Evolutionary conservation across 1,140 invertebrate genomes (phyloP), one percentile per base, ranked within the genome.

Genomic region (Heliconius nattereri): DNA sequence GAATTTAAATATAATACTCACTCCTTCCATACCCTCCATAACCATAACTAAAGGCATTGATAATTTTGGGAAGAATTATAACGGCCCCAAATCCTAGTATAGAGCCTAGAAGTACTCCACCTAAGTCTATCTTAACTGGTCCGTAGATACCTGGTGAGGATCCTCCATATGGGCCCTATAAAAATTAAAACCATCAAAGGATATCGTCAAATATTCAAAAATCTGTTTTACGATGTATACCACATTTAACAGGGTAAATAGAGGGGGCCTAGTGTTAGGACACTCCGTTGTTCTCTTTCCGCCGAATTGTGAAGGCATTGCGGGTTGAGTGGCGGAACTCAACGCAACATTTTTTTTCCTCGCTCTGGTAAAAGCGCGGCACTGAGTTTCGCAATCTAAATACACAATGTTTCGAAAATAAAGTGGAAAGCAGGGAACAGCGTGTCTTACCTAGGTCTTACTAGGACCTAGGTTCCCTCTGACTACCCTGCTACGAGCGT

Each of bases 111-210:
- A 97, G 94, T 37, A 98, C 95, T n/a, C 97, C 97, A 7, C 97
- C 97, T 2, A 98, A 91, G 84, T 98, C 97, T 54, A 98, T 96
- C 91, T 97, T 97, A n/a, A 97, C 94, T 1, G 97, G 97, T 13
- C 96, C 95, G 77, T 97, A 97, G 2, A 94, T 76, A 8, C 94
- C 93, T 1, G 94, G 90, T 19, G 91, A 89, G 37, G 92, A 87
- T 26, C 89, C 87, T 23, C 93, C 93, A 66, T 91, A 94, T 2
- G 86, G 85, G 52, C 86, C 90, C 93, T 92, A 81, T 78, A 87
- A 91, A 26, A 66, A 19, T 23, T 0, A 66, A 11, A 7, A 52
- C 3, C 3, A 5, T 16, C 40, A 45, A 16, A 45, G 40, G 3
- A 45, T 45, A 45, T 45, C 3, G 13, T 45, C 13, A 16, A 16